Evolutionary conservation across 2,113 vertebrate genomes (phyloP), one percentile per base, ranked within the genome.

Genomic region (Takifugu flavidus): DNA sequence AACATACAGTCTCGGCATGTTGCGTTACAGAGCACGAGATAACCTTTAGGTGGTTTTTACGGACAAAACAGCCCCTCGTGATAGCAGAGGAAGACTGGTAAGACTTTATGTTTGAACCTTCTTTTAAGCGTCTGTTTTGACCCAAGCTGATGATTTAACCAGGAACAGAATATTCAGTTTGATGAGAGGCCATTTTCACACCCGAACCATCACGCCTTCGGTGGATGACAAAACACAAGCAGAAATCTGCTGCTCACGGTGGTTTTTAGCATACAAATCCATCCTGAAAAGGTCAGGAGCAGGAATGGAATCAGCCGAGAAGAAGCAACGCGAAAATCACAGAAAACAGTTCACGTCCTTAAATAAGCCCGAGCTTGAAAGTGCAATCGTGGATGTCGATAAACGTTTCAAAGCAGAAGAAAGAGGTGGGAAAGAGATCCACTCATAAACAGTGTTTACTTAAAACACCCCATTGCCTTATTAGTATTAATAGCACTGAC

Each of bases 401-500:
- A 71, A 62, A 79, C 77, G 62, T 60, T 75, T 75, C 56, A 15
- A n/a, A 11, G 58, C 14, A 58, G 56, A 59, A 50, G 50, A 15
- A 56, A 20, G 15, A 63, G 13, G 49, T 20, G 28, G 43, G 25
- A 46, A 25, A 25, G 62, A 26, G n/a, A 75, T 83, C 59, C 56
- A 55, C 59, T 80, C 77, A 82, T 84, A 85, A 90, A 89, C 74
- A 87, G 58, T 82, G 77, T 87, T 87, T 89, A 88, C 84, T 77
- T 72, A 70, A 78, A 86, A 72, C 68, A 75, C 70, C 70, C 72
- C 74, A 50, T 73, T 29, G 77, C 84, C 87, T 90, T 73, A 90
- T 91, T 88, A 90, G 87, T 91, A 91, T 91, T 91, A 89, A 90
- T 89, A 87, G 67, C 83, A 68, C 78, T 25, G 68, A 88, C 90